Evolutionary conservation across 2,888 invertebrate genomes (phyloP).

Genomic region (Pseudolycoriella hygida): DNA sequence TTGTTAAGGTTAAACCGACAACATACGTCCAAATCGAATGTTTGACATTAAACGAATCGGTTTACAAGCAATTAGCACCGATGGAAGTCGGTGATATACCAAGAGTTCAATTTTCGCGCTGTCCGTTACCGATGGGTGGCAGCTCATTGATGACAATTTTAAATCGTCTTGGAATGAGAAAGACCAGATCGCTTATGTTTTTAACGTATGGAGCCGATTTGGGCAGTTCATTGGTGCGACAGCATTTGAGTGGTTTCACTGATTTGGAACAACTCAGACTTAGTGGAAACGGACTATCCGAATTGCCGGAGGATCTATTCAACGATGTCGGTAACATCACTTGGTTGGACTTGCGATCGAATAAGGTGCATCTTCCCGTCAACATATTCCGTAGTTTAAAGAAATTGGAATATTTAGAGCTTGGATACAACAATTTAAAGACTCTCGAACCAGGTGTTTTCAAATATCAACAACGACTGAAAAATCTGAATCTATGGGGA

Average conservation of each 20-base stretch:
- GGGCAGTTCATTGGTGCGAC: constrained; percentile 33
- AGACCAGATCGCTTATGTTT: constrained; percentile 32
- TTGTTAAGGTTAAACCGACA: constrained; percentile 20
- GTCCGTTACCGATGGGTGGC: constrained; percentile 25
- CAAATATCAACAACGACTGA: constrained; percentile 37
- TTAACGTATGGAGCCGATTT: constrained; percentile 33
- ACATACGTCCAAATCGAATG: constrained; percentile 24
- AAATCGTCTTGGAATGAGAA: constrained; percentile 22
- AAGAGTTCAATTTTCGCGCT: constrained; percentile 22
- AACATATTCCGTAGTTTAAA: constrained; percentile 37
- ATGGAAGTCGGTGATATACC: constrained; percentile 20
- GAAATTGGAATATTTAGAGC: constrained; percentile 40
- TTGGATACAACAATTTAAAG: constrained; percentile 46
- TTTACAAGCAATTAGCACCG: constrained; percentile 20
- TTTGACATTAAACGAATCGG: constrained; percentile 18
- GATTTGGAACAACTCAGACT: constrained; percentile 37
- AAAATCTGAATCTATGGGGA: constrained; percentile 46
- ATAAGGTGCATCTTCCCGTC: constrained; percentile 37
- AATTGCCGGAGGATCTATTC: constrained; percentile 43
- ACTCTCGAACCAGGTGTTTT: constrained; percentile 42
- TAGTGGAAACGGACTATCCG: constrained; percentile 40
- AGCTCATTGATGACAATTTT: constrained; percentile 28
- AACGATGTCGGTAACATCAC: constrained; percentile 39
- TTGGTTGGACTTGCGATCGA: constrained; percentile 43
- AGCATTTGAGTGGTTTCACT: constrained; percentile 38